Evolutionary conservation across 2,113 vertebrate genomes (phyloP).

Genomic region (Cochlearius cochlearius): DNA sequence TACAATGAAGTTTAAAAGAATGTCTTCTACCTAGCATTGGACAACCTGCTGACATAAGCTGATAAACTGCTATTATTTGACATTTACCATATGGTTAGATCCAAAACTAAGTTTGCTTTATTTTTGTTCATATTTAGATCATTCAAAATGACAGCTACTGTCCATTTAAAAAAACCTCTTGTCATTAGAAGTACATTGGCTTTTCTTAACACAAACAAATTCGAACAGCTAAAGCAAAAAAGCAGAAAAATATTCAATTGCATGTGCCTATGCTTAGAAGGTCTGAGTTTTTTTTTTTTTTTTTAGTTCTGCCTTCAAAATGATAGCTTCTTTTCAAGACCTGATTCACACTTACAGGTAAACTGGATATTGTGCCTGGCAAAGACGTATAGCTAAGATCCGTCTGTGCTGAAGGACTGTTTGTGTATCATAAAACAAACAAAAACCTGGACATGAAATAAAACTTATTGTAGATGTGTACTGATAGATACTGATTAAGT

Average conservation of each 20-base stretch:
- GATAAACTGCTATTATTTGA: neutral
- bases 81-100: neutral
- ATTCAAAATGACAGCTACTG: neutral
- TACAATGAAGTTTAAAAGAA: neutral
- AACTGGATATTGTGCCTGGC: neutral
- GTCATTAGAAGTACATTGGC: neutral
- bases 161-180: neutral
- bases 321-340: neutral
- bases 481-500: neutral
- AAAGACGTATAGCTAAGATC: neutral
- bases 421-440: neutral
- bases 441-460: neutral
- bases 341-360: neutral
- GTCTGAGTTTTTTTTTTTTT: no score
- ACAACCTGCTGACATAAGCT: neutral
- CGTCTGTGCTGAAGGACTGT: neutral
- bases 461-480: neutral
- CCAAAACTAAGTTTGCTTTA: neutral
- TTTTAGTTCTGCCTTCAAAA: neutral
- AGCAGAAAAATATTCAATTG: accelerated
- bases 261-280: neutral
- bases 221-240: neutral
- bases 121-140: neutral
- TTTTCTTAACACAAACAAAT: neutral
- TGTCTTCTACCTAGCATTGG: neutral